phyloP scores from a whole-genome alignment of 2,888 invertebrate species.

The Keiferia lycopersicella region DNA sequence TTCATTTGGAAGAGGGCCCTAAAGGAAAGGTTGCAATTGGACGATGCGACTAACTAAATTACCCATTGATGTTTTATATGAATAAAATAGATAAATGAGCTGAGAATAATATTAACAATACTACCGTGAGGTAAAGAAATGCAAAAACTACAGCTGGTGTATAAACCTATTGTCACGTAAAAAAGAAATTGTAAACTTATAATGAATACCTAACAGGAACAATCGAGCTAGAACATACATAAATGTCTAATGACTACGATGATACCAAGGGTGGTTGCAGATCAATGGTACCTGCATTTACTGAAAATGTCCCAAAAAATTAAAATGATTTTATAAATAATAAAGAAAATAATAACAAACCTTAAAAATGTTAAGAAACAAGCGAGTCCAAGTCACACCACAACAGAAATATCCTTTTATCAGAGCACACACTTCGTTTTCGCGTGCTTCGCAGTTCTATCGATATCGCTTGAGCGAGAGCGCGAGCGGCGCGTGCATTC shows the following conservation, averaged over 20 bases:
- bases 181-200: background rate
- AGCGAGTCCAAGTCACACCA: slow-evolving; percentile 55
- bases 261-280: slow-evolving; percentile 6
- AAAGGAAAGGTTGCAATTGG: background rate
- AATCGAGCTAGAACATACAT: background rate
- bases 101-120: background rate
- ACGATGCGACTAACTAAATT: background rate
- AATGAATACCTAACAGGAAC: no score
- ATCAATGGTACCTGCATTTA: slow-evolving; percentile 5
- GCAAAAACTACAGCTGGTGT: background rate
- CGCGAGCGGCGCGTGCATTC: slow-evolving; percentile 41
- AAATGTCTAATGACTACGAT: background rate
- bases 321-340: background rate
- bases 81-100: background rate
- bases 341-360: slow-evolving; percentile 40
- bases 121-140: background rate
- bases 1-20: background rate
- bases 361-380: slow-evolving; percentile 54
- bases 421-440: slow-evolving; percentile 56
- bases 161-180: background rate
- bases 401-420: slow-evolving; percentile 51
- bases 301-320: background rate
- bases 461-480: slow-evolving; percentile 50
- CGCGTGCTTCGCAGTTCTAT: slow-evolving; percentile 49
- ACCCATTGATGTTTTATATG: background rate